A percentile compares a stretch with the other conserved stretches of the same genome.
phyloP scores from a whole-genome alignment of 2,113 vertebrate genomes.

The Xiphophorus hellerii region DNA sequence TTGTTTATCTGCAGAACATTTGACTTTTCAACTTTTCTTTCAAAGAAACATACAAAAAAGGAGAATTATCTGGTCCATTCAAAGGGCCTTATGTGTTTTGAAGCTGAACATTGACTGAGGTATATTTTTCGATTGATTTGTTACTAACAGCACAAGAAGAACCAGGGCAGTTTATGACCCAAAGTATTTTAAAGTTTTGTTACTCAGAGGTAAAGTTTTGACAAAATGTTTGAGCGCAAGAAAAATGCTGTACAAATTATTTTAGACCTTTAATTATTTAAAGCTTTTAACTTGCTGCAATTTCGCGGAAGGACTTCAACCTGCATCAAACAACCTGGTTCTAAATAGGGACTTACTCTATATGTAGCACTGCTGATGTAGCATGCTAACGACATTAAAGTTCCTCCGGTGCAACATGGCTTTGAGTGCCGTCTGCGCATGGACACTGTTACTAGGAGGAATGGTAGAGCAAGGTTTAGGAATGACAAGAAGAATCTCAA shows the following conservation, averaged over 20 bases:
- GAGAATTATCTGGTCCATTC: constrained; percentile 5
- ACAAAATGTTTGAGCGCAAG: constrained; percentile 1
- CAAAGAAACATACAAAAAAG: neutral
- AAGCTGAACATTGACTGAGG: neutral
- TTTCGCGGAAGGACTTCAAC: neutral
- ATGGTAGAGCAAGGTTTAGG: neutral
- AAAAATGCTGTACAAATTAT: neutral
- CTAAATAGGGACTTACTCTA: constrained; percentile 13
- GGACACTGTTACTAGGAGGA: constrained; percentile 6
- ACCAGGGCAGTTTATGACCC: neutral
- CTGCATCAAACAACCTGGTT: constrained; percentile 1
- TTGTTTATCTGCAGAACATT: constrained; percentile 16
- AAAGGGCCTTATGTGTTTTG: neutral
- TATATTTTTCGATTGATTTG: constrained; percentile 38
- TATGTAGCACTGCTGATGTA: constrained; percentile 26
- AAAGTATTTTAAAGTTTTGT: constrained; percentile 14
- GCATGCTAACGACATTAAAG: constrained; percentile 12
- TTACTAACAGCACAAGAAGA: constrained; percentile 6
- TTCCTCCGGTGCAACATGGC: neutral
- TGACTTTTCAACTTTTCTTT: constrained; percentile 12
- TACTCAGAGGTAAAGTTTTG: neutral
- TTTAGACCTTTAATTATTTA: neutral
- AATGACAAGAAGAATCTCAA: neutral
- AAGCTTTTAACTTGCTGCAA: neutral
- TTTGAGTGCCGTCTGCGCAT: constrained; percentile 6